Evolutionary conservation across 1,140 invertebrate species (phyloP), one percentile per base, ranked within the genome.

Genomic region (Batillaria attramentaria): DNA sequence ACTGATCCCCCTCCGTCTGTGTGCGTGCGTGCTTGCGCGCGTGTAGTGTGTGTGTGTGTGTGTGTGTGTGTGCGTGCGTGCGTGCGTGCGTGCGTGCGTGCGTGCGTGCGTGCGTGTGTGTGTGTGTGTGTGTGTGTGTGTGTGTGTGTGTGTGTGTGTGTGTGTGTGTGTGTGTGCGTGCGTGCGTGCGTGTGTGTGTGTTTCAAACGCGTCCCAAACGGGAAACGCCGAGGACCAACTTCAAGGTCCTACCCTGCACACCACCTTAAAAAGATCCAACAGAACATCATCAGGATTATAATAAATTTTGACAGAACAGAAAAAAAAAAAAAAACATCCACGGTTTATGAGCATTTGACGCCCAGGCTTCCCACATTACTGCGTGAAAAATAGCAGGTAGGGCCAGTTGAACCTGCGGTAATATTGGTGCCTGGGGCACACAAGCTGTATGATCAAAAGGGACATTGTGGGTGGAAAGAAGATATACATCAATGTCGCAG

Each of bases 91-190:
- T 50, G 46, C 24, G 46, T 50, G 46, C 24, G 46, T 50, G 46
- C 24, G 46, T 50, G 46, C 24, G 46, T 50, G 46, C 24, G 46
- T 50, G 46, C 24, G 46, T 50, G 46, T 50, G 46, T 50, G 46
- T 50, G 46, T 50, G 46, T 50, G 46, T 50, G 46, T 50, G 46
- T 50, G 46, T 50, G 46, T 50, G 46, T 50, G 24, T 50, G 46
- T 50, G 46, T 50, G 46, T 50, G 62, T 65, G 62, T 65, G 62
- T 33, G 18, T 33, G 62, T 65, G 62, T 65, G 18, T 65, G 62
- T 65, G 62, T 65, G 62, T 65, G 62, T 65, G 62, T 65, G 62
- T 31, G 62, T 65, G 62, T 65, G 62, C 62, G 62, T 33, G 62
- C 31, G 62, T 33, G 31, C 28, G 62, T 65, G 62, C 10, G 62